phyloP scores from a whole-genome alignment of 2,113 vertebrate species.

The Scytalopus superciliaris region DNA sequence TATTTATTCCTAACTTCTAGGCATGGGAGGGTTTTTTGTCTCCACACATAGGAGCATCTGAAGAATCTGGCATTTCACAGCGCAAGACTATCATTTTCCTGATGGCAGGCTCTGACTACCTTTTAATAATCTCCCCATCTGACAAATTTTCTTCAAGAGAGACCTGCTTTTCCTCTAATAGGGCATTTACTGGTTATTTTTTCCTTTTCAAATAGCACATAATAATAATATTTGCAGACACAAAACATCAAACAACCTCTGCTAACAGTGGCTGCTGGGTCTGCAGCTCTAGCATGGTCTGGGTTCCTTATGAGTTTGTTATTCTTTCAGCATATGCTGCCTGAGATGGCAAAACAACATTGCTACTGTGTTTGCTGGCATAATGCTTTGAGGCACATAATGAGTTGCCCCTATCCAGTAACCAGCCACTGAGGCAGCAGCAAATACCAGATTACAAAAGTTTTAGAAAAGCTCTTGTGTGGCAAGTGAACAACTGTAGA shows the following conservation, averaged over 20 bases:
- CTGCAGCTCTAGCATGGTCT: slow-evolving; percentile 15
- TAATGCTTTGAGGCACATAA: background rate
- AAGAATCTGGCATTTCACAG: background rate
- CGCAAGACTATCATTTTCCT: background rate
- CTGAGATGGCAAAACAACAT: background rate
- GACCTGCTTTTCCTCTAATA: slow-evolving; percentile 34
- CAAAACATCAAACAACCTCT: slow-evolving; percentile 61
- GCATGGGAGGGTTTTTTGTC: background rate
- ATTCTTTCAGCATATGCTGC: background rate
- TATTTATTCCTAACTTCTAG: background rate
- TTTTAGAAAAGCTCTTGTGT: background rate
- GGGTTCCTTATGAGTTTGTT: background rate
- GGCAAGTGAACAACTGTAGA: background rate
- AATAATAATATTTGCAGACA: slow-evolving; percentile 58
- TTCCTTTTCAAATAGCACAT: slow-evolving; percentile 43
- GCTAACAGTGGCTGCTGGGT: slow-evolving; percentile 3
- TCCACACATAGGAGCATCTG: background rate
- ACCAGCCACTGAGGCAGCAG: background rate
- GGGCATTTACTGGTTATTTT: slow-evolving; percentile 37
- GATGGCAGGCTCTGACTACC: slow-evolving; percentile 16
- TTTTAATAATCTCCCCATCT: slow-evolving; percentile 34
- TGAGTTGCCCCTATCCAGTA: background rate
- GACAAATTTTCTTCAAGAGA: slow-evolving; percentile 53
- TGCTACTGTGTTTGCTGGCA: background rate
- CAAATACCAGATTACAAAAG: background rate